A percentile compares a stretch with the other conserved stretches of the same genome.
Conservation (phyloP, 2,113 vertebrate species). For the Peromyscus leucopus region DNA sequence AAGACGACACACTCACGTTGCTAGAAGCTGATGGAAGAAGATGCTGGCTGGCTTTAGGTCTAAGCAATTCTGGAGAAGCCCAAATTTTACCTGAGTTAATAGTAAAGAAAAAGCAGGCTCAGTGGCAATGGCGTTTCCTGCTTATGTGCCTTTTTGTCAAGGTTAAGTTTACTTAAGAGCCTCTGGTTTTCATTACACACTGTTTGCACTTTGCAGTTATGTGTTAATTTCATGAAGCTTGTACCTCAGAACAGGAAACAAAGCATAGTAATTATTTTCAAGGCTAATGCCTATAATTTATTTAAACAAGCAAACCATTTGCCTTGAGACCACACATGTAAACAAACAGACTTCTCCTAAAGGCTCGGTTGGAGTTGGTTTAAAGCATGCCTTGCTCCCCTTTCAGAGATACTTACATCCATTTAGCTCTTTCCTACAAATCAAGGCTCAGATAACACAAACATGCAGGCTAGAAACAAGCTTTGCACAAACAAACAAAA, state of each 20-base stretch:
- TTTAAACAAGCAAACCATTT: slow-evolving; percentile 55
- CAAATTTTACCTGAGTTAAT: slow-evolving; percentile 9
- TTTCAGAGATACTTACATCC: not conserved
- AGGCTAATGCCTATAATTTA: slow-evolving; percentile 47
- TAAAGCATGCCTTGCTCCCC: slow-evolving; percentile 21
- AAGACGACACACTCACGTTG: not conserved
- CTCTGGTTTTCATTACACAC: slow-evolving; percentile 64
- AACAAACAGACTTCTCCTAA: slow-evolving; percentile 52
- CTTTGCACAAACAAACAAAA: slow-evolving; percentile 70
- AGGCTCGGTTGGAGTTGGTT: slow-evolving; percentile 5
- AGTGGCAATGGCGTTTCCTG: not conserved
- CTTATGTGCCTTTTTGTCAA: not conserved
- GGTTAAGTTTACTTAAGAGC: slow-evolving; percentile 49
- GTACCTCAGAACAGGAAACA: slow-evolving; percentile 53
- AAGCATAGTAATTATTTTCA: slow-evolving; percentile 37
- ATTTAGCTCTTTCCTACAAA: slow-evolving; percentile 61
- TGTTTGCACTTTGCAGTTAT: not conserved
- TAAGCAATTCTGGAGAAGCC: not conserved
- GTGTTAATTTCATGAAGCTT: slow-evolving; percentile 53
- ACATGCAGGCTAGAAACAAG: slow-evolving; percentile 51
- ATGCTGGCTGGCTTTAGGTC: not conserved
- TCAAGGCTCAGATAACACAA: slow-evolving; percentile 57
- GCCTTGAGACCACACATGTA: slow-evolving; percentile 3
- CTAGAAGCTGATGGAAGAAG: slow-evolving; percentile 11
- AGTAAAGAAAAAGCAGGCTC: not conserved